Evolutionary conservation across 2,797 vertebrate species (phyloP).

Genomic region (Buphagus erythrorhynchus): DNA sequence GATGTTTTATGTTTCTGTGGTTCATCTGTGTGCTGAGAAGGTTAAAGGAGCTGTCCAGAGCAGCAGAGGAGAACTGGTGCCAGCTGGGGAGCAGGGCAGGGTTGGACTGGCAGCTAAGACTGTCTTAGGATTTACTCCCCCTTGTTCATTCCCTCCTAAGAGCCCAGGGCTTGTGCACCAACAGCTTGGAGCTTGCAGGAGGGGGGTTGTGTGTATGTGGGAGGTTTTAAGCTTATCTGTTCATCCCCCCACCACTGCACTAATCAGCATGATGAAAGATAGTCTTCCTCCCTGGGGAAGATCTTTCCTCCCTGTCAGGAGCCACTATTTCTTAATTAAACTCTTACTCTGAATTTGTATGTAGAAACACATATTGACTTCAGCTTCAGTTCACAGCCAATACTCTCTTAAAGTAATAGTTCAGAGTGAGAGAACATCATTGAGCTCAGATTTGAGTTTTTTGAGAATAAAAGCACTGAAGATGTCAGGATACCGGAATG

Average conservation of each 20-base stretch:
- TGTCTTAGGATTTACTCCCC: background rate
- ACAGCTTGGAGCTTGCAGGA: background rate
- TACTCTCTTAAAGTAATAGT: background rate
- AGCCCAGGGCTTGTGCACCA: background rate
- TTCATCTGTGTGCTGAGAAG: background rate
- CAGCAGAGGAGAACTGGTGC: background rate
- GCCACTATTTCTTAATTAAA: background rate
- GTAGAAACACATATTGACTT: accelerated
- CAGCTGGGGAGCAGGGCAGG: background rate
- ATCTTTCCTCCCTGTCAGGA: background rate
- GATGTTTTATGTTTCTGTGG: background rate
- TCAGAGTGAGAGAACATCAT: background rate
- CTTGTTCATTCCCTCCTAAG: background rate
- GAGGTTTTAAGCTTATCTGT: constrained; percentile 1
- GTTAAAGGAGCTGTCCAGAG: background rate
- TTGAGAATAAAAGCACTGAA: background rate
- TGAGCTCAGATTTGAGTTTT: background rate
- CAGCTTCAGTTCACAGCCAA: background rate
- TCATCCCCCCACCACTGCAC: background rate
- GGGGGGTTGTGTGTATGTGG: background rate
- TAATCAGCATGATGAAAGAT: background rate
- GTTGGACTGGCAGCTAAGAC: background rate
- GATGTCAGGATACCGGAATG: background rate
- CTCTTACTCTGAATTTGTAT: background rate
- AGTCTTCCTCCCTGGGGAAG: background rate